phyloP scores from a whole-genome alignment of 2,888 invertebrate genomes.

The Heliothis peltigera region DNA sequence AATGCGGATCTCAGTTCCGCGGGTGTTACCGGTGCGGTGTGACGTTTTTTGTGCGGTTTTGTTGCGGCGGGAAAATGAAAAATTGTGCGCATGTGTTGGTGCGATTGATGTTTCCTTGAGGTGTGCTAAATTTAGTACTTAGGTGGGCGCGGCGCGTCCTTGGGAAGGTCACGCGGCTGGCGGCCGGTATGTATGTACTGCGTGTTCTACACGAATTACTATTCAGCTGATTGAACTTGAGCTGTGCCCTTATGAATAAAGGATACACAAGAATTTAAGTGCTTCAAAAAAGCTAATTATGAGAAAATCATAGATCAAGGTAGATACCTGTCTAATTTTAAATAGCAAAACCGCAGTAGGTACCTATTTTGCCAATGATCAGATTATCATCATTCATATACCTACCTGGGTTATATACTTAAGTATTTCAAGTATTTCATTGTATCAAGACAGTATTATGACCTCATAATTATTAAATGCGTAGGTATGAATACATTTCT shows the following conservation, averaged over 20 bases:
- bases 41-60: slow-evolving; percentile 59
- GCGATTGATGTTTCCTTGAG: slow-evolving; percentile 89
- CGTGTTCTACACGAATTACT: slow-evolving; percentile 23
- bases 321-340: too few relatives aligned
- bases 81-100: slow-evolving; percentile 88
- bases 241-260: neutral
- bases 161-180: slow-evolving; percentile 68
- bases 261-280: neutral
- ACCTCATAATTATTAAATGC: too few relatives aligned
- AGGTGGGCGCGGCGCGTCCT: slow-evolving; percentile 84
- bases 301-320: too few relatives aligned
- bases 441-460: too few relatives aligned
- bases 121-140: slow-evolving; percentile 86
- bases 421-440: too few relatives aligned
- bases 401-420: too few relatives aligned
- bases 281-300: too few relatives aligned
- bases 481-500: too few relatives aligned
- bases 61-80: slow-evolving; percentile 62
- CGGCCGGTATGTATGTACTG: slow-evolving; percentile 42
- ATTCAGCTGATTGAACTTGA: slow-evolving; percentile 27
- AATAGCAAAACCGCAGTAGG: too few relatives aligned
- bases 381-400: slow-evolving; percentile 1
- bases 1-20: slow-evolving; percentile 63
- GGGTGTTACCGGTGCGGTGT: slow-evolving; percentile 56
- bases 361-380: too few relatives aligned